Base-by-base conservation (phyloP, 1,140 invertebrate species). In the Aphaenogaster rudis region DNA sequence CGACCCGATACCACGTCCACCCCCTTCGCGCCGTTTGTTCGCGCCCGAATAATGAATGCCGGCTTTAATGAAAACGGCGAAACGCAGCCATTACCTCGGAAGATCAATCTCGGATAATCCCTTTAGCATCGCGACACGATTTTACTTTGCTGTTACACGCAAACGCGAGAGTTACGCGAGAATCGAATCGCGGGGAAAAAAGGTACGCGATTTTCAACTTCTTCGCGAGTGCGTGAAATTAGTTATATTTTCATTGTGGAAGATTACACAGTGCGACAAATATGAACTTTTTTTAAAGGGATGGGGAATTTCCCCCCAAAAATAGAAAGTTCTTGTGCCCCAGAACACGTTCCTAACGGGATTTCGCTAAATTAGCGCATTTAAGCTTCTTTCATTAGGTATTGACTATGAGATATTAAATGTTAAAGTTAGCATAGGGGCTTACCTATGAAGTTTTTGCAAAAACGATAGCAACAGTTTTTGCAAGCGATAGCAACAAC, bases 81-180 rank as follows among this genome's bases (percentile, higher is more conserved):
- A 84, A 84, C 80, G 42, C 42, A 63, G 69, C 80, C 80, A 61
- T 84, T 84, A 84, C 33, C 48, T 28, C 17, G 67, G n/a, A 61
- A 84, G 69, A 84, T 84, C 80, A 84, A 84, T 84, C 80, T 74
- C 80, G 45, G 54, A 84, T 84, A 84, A 84, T 84, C 80, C 52
- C 71, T 61, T 74, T 61, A 84, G 59, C 80, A 74, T 82, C 52
- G 52, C 69, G 69, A 50, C 69, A 28, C 54, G 45, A 74, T 63
- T 76, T 71, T 74, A 45, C 9, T 11, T 33, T n/a, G 79, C 50
- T 11, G 15, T 45, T 72, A 28, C 8, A 8, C 54, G 63, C 33
- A 33, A 28, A 69, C 11, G n/a, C 21, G 57, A 50, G 36, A 39
- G 57, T 13, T 42, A 45, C 64, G 17, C 13, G 17, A 11, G 48